These are phyloP conservation scores for Epinephelus cyanopodus DNA, from an alignment of 2,113 vertebrate species.

Conservation along the genomic window DNA sequence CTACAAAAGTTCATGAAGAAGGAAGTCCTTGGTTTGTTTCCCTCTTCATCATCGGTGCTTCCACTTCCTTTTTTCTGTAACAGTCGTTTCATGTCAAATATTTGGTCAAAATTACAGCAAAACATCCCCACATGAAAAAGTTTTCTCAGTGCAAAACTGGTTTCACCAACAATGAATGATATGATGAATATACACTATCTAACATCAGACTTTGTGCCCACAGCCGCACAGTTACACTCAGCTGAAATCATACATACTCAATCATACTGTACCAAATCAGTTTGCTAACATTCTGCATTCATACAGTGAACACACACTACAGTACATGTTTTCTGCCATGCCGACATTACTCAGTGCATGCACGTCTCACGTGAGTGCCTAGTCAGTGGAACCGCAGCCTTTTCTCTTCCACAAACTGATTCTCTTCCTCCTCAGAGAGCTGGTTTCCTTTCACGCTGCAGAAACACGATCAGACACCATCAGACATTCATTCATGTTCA, in stretches of 20 bases:
- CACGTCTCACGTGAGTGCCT: too few species aligned
- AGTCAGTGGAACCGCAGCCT: conserved; percentile 78
- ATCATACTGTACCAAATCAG: not conserved
- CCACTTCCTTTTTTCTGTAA: conserved; percentile 32
- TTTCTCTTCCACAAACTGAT: conserved; percentile 63
- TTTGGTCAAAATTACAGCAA: not conserved
- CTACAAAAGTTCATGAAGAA: not conserved
- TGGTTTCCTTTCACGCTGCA: conserved; percentile 81
- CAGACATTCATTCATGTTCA: not conserved
- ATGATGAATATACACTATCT: not conserved
- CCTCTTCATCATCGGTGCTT: not conserved
- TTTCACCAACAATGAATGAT: not conserved
- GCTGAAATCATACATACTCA: not conserved
- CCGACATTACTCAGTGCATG: not conserved
- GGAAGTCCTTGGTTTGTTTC: not conserved
- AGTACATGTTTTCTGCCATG: too few species aligned
- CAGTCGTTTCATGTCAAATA: not conserved
- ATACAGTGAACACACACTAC: not conserved
- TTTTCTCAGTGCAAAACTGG: not conserved
- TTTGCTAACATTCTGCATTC: not conserved
- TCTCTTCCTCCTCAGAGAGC: conserved; percentile 77
- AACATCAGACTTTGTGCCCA: too few species aligned
- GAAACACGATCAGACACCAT: conserved; percentile 7
- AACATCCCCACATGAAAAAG: not conserved
- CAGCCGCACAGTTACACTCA: not conserved